These are phyloP conservation scores for Cyclophora punctaria DNA, from an alignment of 2,888 invertebrate genomes.

Conservation along the genomic window DNA sequence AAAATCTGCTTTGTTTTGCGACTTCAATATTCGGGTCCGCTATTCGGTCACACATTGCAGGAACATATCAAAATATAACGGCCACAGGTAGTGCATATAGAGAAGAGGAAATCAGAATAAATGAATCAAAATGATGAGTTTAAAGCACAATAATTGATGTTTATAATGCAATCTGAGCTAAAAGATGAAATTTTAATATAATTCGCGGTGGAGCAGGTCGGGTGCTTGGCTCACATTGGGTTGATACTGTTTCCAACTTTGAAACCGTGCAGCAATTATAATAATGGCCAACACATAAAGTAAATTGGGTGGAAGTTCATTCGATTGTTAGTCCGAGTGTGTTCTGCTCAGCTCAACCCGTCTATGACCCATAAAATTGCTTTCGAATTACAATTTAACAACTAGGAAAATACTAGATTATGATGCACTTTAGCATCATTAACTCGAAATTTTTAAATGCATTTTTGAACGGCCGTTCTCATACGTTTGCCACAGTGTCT, in stretches of 20 bases:
- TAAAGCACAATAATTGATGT: background rate
- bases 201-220: constrained; percentile 35
- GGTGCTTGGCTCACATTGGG: constrained; percentile 35
- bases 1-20: background rate
- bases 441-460: too few species aligned
- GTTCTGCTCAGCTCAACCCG: constrained; percentile 30
- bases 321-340: constrained; percentile 49
- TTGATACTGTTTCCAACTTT: constrained; percentile 38
- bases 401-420: too few species aligned
- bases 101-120: too few species aligned
- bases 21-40: background rate
- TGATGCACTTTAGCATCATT: too few species aligned
- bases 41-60: background rate
- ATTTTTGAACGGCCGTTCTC: too few species aligned
- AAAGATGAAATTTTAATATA: constrained; percentile 37
- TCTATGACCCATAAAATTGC: constrained; percentile 32
- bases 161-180: constrained; percentile 18
- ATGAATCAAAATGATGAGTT: too few species aligned
- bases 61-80: too few species aligned
- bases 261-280: constrained; percentile 55
- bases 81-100: too few species aligned
- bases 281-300: constrained; percentile 63
- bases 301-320: constrained; percentile 58
- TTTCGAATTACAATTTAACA: constrained; percentile 18
- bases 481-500: too few species aligned